Evolutionary conservation across 2,797 vertebrate species (phyloP), one percentile per base, ranked within the genome.

Genomic region (Mycteria americana): DNA sequence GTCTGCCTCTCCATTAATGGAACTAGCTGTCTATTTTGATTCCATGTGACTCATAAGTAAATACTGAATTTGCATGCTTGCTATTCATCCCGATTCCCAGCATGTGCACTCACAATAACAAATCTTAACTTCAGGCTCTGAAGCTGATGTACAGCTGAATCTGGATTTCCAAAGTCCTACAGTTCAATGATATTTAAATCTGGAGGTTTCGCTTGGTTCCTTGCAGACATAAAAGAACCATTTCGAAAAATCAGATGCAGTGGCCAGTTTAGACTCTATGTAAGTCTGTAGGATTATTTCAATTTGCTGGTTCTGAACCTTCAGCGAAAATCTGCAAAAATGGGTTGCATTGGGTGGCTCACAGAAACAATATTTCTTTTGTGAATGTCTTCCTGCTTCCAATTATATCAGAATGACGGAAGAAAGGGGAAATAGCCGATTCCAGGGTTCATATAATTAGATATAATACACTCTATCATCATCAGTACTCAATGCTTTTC

Each of bases 41-140:
- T 91, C 54, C 43, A 45, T 13, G 13, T 30, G 43, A 60, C 31
- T 95, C 0, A 0, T 28, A 81, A 93, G 89, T 81, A 89, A 92
- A 73, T n/a, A 69, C 31, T 65, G 59, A 88, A 89, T 92, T 91
- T 92, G 89, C 78, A 89, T 48, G 65, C 81, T 92, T 93, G 59
- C 59, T 89, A 30, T 54, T 92, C 62, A 76, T 89, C 57, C 81
- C 10, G 35, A 85, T 60, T 57, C 78, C 28, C 39, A 91, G 76
- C 65, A 63, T 70, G 31, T n/a, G 18, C 54, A 13, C 35, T 78
- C 64, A 33, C 30, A 77, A 59, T 65, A 88, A 91, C 31, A 88
- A 75, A 93, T 51, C 43, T 65, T 54, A 85, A 89, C 43, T 83
- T 84, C 48, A 28, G 30, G n/a, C 43, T 90, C 45, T n/a, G 72